Evolutionary conservation across 92 coral and sea anemone species (phyloP), one percentile per base, ranked within the genome.

Genomic region (Muricea muricata): DNA sequence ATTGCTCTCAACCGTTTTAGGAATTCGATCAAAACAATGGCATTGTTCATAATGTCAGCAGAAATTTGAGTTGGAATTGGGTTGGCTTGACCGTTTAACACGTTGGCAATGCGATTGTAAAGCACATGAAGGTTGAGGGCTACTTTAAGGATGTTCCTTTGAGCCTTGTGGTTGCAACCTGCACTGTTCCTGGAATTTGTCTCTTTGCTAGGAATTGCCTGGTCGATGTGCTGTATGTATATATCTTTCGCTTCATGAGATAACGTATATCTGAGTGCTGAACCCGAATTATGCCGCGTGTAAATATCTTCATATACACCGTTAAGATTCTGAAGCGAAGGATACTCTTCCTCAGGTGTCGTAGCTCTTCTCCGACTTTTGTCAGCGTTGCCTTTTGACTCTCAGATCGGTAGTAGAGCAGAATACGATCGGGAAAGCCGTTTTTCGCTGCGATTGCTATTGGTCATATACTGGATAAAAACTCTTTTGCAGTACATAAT

Each of bases 81-180:
- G 40, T 52, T 52, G 40, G 79, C 56, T 46, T 73, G 79, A 13
- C 79, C 79, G 28, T 41, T 8, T 73, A 73, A 26, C 13, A 73
- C 79, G 21, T 73, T 73, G 12, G 57, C 7, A 39, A 73, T 1
- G 52, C 57, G 56, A 23, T 73, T 52, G 18, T 45, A 73, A 2
- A 68, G 32, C 17, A 68, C 14, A 40, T 68, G 75, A 14, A 40
- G 79, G 35, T 73, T 73, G 23, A 73, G 79, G 23, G 79, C 79
- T 17, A 73, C 34, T 46, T 73, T 73, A 25, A 73, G 24, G 24
- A 73, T 73, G 57, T 73, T 73, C 79, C 79, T 73, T 18, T 73
- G 31, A 39, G 15, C 34, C 28, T 73, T 37, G 57, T 73, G 46
- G 57, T 29, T 73, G 34, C 79, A 73, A 17, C 17, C 3, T 60